Evolutionary conservation across 1,140 invertebrate species (phyloP), one percentile per base, ranked within the genome.

Genomic region (Cotesia chilonis): DNA sequence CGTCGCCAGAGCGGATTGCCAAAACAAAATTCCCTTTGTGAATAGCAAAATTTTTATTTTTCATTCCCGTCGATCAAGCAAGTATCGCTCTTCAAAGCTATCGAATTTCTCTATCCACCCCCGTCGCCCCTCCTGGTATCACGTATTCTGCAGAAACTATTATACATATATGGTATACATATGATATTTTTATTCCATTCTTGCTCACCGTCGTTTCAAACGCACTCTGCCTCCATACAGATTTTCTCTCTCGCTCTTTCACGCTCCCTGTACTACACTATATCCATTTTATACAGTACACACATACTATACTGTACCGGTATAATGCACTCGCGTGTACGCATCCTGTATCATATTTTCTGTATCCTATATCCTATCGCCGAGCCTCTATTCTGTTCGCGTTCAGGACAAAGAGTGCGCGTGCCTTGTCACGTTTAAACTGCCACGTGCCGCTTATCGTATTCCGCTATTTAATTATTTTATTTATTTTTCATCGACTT

Each of bases 11-110:
- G 28, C 71, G 65, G 68, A 72, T 72, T 47, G 41, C 71, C 17
- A 72, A 72, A 72, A 72, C 71, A 72, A 72, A 72, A 72, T 72
- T 72, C 71, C 57, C 71, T 72, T 72, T 72, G 71, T 72, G 65
- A 72, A 72, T 72, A 68, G 38, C 59, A 41, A 72, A 63, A 72
- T 72, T 63, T 72, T 63, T 72, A 72, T 68, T 72, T 72, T 72
- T 60, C 70, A 72, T 72, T 67, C 64, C 51, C 54, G 57, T 72
- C 70, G 63, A 67, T 55, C 54, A 64, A 20, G 55, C 70, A 55
- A 35, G 54, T 60, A 66, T 72, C 36, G 61, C 54, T 72, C 64
- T 60, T 72, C 70, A 72, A 72, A 72, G 70, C 63, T 72, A 72
- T 72, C 65, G 64, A 72, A 67, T 67, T 52, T 55, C 52, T 72